Base-by-base conservation (phyloP, 1,140 invertebrate species). In the Bradysia coprophila region DNA sequence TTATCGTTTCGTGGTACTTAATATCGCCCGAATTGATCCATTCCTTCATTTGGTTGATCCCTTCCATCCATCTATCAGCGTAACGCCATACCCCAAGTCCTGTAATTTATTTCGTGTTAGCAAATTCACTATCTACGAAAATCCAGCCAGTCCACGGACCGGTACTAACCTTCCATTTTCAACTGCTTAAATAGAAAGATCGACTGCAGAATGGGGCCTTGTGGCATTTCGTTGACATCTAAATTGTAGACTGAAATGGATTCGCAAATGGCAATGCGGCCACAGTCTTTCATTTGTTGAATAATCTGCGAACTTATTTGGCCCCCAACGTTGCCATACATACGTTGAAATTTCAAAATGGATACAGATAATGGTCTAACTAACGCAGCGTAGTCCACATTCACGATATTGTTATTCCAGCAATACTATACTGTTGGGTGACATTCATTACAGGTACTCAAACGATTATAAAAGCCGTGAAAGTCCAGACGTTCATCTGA, bases 151-250 rank as follows among this genome's bases (percentile, higher is more conserved):
- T n/a, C n/a, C n/a, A n/a, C n/a, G n/a, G n/a, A n/a, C n/a, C 71
- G 68, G 22, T 69, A 46, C 43, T 78, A 75, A 11, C 75, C 75
- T 63, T 75, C 67, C 48, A 78, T 65, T 46, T 59, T 68, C 15
- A 78, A 48, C 51, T 75, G 60, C 24, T 69, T 68, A 5, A 53
- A 56, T 13, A 73, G 51, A 32, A 76, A 48, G 0, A 54, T 44
- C 0, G 63, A 62, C 46, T 76, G 74, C 13, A 72, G 37, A 38
- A 70, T 54, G 6, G 34, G 34, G 8, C 10, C 15, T 6, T 36
- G 10, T 6, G 34, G 6, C 34, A 8, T 6, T 6, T 16, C 28
- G n/a, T n/a, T n/a, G n/a, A n/a, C n/a, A 8, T 8, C 8, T 6
- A 16, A 6, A 40, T 40, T 40, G 19, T 40, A 40, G 19, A 21